Percentiles rank a stretch among this genome's conserved stretches.
Conservation (phyloP, 2,113 vertebrate genomes). For the cat (Felis catus) region F.catus_Fca126_mat1.0 CM031419.1:178500001-178500500, state of each 20-base stretch:
- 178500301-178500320: no score
- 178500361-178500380: no score
- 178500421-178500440: no score
- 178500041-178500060: slow-evolving; percentile 58
- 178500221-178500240: neutral
- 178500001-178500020: slow-evolving; percentile 28
- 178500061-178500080: neutral
- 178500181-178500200: neutral
- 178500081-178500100: neutral
- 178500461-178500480: neutral
- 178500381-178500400: no score
- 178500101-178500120: neutral
- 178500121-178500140: neutral
- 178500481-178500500: neutral
- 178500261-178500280: no score
- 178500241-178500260: no score
- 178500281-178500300: no score
- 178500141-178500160: neutral
- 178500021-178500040: slow-evolving; percentile 37
- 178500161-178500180: neutral
- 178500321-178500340: no score
- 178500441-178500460: no score
- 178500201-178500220: neutral
- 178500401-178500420: no score
- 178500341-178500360: no score